phyloP scores from a whole-genome alignment of 2,113 vertebrate species.

The Austrofundulus limnaeus region DNA sequence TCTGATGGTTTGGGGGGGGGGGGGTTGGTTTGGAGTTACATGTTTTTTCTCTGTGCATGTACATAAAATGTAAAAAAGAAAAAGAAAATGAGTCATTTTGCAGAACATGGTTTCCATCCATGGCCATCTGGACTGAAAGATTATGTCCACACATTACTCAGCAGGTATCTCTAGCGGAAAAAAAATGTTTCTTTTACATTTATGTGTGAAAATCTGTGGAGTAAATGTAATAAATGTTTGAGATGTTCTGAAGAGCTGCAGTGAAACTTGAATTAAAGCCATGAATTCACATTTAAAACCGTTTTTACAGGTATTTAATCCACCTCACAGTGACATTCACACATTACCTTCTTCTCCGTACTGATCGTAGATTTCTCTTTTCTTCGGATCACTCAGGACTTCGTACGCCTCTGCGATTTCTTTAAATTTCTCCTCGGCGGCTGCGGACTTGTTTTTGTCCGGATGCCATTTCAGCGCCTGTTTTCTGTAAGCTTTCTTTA shows the following conservation, averaged over 20 bases:
- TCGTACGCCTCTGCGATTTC: slow-evolving; percentile 98
- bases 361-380: slow-evolving; percentile 97
- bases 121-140: slow-evolving; percentile 14
- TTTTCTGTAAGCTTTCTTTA: slow-evolving; percentile 98
- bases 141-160: neutral
- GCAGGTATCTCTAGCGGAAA: neutral
- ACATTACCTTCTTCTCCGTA: slow-evolving; percentile 95
- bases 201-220: no score
- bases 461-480: slow-evolving; percentile 98
- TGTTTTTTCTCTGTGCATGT: no score
- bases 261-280: slow-evolving; percentile 45
- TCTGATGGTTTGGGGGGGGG: no score
- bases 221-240: no score
- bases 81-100: no score
- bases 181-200: neutral
- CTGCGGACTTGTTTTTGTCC: slow-evolving; percentile 96
- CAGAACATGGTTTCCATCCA: slow-evolving; percentile 6
- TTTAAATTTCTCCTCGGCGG: slow-evolving; percentile 98
- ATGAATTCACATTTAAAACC: slow-evolving; percentile 9
- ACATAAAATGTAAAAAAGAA: no score
- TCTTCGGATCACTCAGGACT: slow-evolving; percentile 96
- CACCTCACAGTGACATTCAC: neutral
- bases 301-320: neutral
- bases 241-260: no score
- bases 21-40: no score